Base-by-base conservation (phyloP, 2,888 invertebrate genomes). In the Mantis religiosa region DNA sequence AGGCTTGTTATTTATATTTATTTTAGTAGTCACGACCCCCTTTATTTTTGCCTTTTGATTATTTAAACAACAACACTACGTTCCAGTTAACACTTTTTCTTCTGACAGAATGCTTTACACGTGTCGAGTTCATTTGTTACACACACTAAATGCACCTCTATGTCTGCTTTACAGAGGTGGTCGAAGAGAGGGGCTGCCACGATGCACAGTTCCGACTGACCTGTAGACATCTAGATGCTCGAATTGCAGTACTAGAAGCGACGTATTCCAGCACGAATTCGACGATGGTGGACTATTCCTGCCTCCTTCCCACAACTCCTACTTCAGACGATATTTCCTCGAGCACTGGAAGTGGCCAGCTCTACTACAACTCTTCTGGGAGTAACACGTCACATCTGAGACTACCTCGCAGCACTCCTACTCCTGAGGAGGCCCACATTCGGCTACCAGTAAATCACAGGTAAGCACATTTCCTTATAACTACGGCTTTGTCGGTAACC, bases 231-330 rank as follows among this genome's bases (percentile, higher is more conserved):
- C 92, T 96, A 90, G 95, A 95, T 92, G 94, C 95, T 3, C 95
- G 95, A 92, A 94, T 96, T 90, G 96, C 95, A 82, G 94, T 96
- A 81, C 92, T 96, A 91, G 95, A 95, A 91, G 95, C 95, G n/a
- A 94, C 94, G 93, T 96, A 95, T 92, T 94, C 94, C 15, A 82
- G 20, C 41, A 71, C 25, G 20, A 84, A 84, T 20, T 25, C 71
- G 20, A 86, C 41, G 20, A 12, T 12, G 3, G 54, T 71, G 54
- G 54, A 71, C 20, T 25, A 14, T 25, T 20, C 20, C 20, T 71
- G 54, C 20, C 54, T 71, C 4, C 20, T 25, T 6, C 54, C 54
- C 0, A 15, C 54, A 25, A 15, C 54, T 15, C 54, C 54, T 6
- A 71, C 54, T 71, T 71, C 54, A 20, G 54, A 71, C 25, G 15